Evolutionary conservation across 2,888 invertebrate genomes (phyloP).

Genomic region (Lochmaea capreae): DNA sequence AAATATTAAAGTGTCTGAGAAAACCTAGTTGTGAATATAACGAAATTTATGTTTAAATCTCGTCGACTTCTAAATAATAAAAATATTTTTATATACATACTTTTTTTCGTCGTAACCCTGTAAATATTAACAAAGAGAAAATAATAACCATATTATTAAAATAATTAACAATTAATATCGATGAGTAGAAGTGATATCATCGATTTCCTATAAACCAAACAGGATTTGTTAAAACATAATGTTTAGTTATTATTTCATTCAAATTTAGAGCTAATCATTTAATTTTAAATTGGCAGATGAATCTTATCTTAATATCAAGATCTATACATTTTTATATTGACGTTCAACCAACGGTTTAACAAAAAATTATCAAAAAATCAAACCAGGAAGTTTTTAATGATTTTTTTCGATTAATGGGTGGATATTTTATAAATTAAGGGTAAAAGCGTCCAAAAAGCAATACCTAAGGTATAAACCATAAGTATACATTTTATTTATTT

Average conservation of each 20-base stretch:
- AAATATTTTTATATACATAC: neutral
- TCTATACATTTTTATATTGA: too few species aligned
- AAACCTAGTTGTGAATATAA: too few species aligned
- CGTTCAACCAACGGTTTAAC: too few species aligned
- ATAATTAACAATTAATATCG: neutral
- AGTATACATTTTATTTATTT: too few species aligned
- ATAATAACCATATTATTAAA: slow-evolving; percentile 9
- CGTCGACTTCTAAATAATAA: neutral
- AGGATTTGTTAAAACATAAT: slow-evolving; percentile 11
- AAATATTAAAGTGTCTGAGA: too few species aligned
- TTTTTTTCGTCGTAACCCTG: neutral
- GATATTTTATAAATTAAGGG: too few species aligned
- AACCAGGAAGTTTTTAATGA: too few species aligned
- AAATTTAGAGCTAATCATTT: neutral
- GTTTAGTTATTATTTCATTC: neutral
- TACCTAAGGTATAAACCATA: too few species aligned
- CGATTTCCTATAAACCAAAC: slow-evolving; percentile 6
- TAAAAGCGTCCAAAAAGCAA: too few species aligned
- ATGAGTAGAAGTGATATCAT: slow-evolving; percentile 3
- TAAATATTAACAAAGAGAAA: neutral
- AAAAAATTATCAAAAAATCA: too few species aligned
- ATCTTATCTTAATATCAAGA: neutral
- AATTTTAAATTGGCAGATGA: neutral
- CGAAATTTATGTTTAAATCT: too few species aligned
- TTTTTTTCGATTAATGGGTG: too few species aligned